Conservation (phyloP, 2,113 vertebrate species). For the Salminus brasiliensis region DNA sequence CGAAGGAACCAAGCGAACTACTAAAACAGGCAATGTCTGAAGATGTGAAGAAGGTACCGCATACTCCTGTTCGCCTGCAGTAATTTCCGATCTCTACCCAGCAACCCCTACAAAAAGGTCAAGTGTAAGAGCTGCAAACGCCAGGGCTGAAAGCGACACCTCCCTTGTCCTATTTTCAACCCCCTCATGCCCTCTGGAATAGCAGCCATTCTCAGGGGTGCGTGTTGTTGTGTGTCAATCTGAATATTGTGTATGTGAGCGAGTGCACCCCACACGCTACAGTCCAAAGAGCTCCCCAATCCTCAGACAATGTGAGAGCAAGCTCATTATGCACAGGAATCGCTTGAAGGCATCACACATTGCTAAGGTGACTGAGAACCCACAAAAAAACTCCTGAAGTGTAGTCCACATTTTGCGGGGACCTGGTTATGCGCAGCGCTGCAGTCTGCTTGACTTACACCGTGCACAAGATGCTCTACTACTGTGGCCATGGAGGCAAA, state of each 20-base stretch:
- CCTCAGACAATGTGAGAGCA: background rate
- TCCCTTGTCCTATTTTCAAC: constrained; percentile 77
- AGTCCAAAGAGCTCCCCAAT: background rate
- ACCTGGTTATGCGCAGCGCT: background rate
- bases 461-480: background rate
- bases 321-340: background rate
- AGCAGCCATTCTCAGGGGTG: constrained; percentile 59
- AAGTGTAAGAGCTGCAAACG: constrained; percentile 64
- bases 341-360: background rate
- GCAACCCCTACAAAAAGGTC: constrained; percentile 68
- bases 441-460: background rate
- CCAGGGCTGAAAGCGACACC: constrained; percentile 73
- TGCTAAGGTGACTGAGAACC: background rate
- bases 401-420: background rate
- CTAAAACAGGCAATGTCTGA: background rate
- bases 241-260: background rate
- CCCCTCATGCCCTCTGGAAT: constrained; percentile 57
- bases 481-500: background rate
- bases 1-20: background rate
- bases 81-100: constrained; percentile 12
- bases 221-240: background rate
- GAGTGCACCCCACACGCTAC: too few species aligned
- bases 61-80: background rate
- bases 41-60: background rate
- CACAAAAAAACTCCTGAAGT: background rate